Evolutionary conservation across 2,888 invertebrate species (phyloP), one percentile per base, ranked within the genome.

Genomic region (Tipula helvola): DNA sequence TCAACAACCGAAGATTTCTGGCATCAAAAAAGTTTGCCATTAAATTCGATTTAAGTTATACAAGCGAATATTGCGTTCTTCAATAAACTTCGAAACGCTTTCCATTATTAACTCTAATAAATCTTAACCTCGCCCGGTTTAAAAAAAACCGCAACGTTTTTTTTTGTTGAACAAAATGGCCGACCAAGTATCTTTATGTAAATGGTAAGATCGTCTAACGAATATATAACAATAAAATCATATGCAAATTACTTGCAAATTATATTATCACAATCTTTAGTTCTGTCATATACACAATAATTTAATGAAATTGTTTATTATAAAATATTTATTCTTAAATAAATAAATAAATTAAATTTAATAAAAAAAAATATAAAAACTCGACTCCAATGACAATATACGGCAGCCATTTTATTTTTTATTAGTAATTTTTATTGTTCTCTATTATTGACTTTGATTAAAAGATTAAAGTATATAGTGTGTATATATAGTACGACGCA

Each of bases 321-420:
- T 71, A 71, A 71, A 71, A 71, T 71, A 71, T 71, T 71, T 71
- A 71, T 71, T 71, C 71, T 71, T 71, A 71, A 18, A 28, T 71
- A 71, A 71, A 71, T n/a, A 71, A 71, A 71, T 71, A 71, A 71
- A 71, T 71, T 71, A 71, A 71, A 71, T 71, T 71, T 71, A 71
- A 71, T 71, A 71, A 71, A 28, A 52, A 52, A 13, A 71, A 71
- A 28, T 3, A 71, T 1, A 28, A 71, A 28, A 71, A 71, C 71
- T 71, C 28, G 28, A 71, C 71, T 71, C 71, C 71, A 71, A 71
- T 71, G 71, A 71, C 71, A 71, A 71, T 71, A 71, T 4, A 28
- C 28, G 71, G 71, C 28, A 71, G 28, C 71, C 71, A 71, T 71
- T 71, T 71, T 71, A 71, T 16, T 12, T 52, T 52, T 16, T 52